Evolutionary conservation across 2,113 vertebrate species (phyloP), one percentile per base, ranked within the genome.

Genomic region (Mormoops blainvillei): DNA sequence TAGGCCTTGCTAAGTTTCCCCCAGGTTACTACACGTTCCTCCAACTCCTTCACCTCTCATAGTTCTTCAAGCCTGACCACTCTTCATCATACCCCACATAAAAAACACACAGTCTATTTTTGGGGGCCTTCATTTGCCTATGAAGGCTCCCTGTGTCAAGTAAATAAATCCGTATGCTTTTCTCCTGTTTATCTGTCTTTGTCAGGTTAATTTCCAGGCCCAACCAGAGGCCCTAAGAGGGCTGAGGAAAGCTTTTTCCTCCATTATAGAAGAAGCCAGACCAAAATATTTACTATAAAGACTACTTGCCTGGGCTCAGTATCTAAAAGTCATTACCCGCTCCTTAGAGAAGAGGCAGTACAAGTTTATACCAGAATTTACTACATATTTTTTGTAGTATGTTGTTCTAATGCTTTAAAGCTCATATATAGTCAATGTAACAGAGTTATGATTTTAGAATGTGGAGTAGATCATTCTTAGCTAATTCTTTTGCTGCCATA

Each of bases 11-110:
- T 48, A 58, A n/a, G n/a, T 71, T 24, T 33, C 28, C 16, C 41
- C 48, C 18, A 7, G 54, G 5, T 68, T 18, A 2, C 33, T 5
- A 15, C 1, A 0, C 63, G 63, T 3, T 28, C 33, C 22, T 85
- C 63, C 7, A 5, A 3, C 28, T n/a, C n/a, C 45, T 3, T 61
- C 18, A 22, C 33, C 36, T 19, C 6, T 41, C 19, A 4, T 4
- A 5, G 1, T 26, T n/a, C 8, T 36, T 43, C 61, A 13, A 0
- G 0, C 4, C 10, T 1, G 70, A 19, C 41, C 3, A 1, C 10
- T 45, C 14, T 13, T 36, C 63, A 20, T 4, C 61, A 58, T 1
- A 1, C 7, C 52, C 41, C 0, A 0, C 84, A 19, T 28, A 61
- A 45, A 45, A 52, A 71, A 50, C 15, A 36, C 0, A 0, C 52